A percentile compares a stretch with the other conserved stretches of the same genome.
phyloP scores from a whole-genome alignment of 1,140 invertebrate species.

The Dreissena polymorpha region DNA sequence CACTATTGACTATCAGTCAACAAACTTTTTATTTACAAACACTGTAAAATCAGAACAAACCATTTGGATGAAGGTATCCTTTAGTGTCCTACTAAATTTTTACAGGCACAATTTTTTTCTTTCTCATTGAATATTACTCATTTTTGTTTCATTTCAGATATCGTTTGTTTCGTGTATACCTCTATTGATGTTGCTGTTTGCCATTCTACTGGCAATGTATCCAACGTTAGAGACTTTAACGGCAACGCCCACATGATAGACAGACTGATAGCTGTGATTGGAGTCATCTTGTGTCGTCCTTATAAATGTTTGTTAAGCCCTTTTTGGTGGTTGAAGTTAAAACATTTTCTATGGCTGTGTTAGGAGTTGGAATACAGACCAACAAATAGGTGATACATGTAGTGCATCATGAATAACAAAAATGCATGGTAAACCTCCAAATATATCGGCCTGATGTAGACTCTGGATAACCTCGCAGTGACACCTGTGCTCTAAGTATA shows the following conservation, averaged over 20 bases:
- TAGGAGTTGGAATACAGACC: too few species aligned
- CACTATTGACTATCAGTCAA: not conserved
- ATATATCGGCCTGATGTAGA: too few species aligned
- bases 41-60: not conserved
- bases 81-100: not conserved
- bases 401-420: too few species aligned
- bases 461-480: too few species aligned
- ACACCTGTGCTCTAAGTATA: too few species aligned
- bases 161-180: constrained; percentile 79
- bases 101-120: not conserved
- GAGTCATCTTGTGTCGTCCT: too few species aligned
- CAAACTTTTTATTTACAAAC: not conserved
- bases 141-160: constrained; percentile 71
- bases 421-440: too few species aligned
- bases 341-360: too few species aligned
- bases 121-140: not conserved
- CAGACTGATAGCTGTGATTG: too few species aligned
- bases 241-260: constrained; percentile 70
- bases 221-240: constrained; percentile 77
- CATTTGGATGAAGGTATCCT: not conserved
- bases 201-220: constrained; percentile 78
- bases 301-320: too few species aligned
- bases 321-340: too few species aligned
- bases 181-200: constrained; percentile 78
- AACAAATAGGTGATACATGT: too few species aligned